Evolutionary conservation across 1,140 invertebrate species (phyloP).

Genomic region (Homalodisca vitripennis): DNA sequence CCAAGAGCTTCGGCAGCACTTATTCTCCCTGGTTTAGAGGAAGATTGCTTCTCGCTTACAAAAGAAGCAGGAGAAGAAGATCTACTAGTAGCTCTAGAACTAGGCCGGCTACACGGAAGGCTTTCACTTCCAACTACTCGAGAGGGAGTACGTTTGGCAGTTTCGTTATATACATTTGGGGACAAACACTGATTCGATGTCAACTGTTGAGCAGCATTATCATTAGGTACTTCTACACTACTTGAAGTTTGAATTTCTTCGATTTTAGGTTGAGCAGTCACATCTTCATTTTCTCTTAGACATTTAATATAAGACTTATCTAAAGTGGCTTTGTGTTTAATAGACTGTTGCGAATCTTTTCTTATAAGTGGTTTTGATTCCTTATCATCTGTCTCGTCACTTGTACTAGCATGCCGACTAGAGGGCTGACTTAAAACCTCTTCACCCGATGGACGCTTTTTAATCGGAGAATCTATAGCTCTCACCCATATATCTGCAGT

Average conservation of each 20-base stretch:
- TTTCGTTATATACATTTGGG: slow-evolving; percentile 14
- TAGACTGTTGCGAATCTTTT: slow-evolving; percentile 5
- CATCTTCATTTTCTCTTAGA: slow-evolving; percentile 12
- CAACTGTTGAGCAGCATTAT: slow-evolving; percentile 13
- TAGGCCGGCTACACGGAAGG: slow-evolving; percentile 37
- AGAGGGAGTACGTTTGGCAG: slow-evolving; percentile 2
- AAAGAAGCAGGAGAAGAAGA: slow-evolving; percentile 40
- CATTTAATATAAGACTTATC: slow-evolving; percentile 21
- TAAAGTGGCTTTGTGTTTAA: slow-evolving; percentile 24
- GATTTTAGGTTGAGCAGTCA: not conserved
- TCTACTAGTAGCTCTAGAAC: slow-evolving; percentile 37
- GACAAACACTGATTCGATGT: slow-evolving; percentile 9
- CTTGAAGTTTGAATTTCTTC: not conserved
- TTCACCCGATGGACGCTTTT: slow-evolving; percentile 33
- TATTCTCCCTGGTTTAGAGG: slow-evolving; percentile 35
- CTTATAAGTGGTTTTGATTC: not conserved
- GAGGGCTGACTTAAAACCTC: slow-evolving; percentile 20
- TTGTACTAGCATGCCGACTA: slow-evolving; percentile 17
- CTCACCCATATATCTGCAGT: slow-evolving; percentile 44
- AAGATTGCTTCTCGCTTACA: slow-evolving; percentile 16
- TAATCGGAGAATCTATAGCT: slow-evolving; percentile 42
- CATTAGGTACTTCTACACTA: not conserved
- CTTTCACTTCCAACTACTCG: slow-evolving; percentile 36
- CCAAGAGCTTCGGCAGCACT: slow-evolving; percentile 44
- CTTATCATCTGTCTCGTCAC: slow-evolving; percentile 18